Conservation (phyloP, 2,888 invertebrate species). For the Aspidapion aeneum region DNA sequence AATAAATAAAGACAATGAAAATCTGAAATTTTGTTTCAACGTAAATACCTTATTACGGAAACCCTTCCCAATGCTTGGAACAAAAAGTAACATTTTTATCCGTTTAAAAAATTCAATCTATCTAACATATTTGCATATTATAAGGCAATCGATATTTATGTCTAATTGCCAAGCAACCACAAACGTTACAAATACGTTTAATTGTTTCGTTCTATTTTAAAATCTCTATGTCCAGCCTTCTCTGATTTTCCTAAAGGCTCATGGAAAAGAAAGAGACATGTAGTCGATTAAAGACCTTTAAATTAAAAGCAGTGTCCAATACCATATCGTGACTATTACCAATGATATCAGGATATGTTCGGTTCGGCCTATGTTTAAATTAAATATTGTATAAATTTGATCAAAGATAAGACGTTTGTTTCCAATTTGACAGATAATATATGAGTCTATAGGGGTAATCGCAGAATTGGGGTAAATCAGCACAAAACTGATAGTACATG, state of each 20-base stretch:
- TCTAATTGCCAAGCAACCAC: constrained; percentile 46
- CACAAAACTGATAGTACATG: too few relatives aligned
- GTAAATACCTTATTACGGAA: too few relatives aligned
- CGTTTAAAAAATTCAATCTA: too few relatives aligned
- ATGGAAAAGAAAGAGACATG: not conserved
- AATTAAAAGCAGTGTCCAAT: constrained; percentile 9
- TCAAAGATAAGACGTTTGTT: constrained; percentile 37
- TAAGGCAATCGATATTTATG: constrained; percentile 39
- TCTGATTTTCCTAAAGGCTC: not conserved
- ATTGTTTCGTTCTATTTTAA: constrained; percentile 15
- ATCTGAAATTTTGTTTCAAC: too few relatives aligned
- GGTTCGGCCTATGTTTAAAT: constrained; percentile 43
- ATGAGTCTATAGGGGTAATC: constrained; percentile 17
- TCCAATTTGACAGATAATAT: constrained; percentile 42
- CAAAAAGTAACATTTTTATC: too few relatives aligned
- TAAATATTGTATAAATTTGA: constrained; percentile 48
- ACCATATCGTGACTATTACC: constrained; percentile 43
- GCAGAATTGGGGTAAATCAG: constrained; percentile 7
- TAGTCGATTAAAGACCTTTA: not conserved
- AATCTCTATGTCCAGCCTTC: not conserved
- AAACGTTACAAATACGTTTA: constrained; percentile 42
- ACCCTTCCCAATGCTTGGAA: too few relatives aligned
- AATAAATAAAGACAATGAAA: too few relatives aligned
- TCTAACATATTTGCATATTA: constrained; percentile 42
- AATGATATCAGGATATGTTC: constrained; percentile 42